Evolutionary conservation across 2,113 vertebrate species (phyloP), one percentile per base, ranked within the genome.

Genomic region (Anoura caudifer): DNA sequence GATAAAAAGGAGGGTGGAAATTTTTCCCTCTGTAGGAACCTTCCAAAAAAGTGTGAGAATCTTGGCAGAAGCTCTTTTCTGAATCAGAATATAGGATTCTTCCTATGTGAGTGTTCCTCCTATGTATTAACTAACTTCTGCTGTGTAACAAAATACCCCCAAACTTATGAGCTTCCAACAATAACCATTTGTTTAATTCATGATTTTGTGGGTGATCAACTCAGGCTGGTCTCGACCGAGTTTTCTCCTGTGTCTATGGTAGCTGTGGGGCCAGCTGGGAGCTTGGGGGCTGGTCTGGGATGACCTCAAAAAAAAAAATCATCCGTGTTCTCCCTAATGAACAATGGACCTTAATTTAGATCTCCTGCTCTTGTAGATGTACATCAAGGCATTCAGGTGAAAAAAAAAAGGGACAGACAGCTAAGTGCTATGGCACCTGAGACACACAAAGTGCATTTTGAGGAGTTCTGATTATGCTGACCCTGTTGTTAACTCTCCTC

Each of bases 21-120:
- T 73, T 96, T 31, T 63, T 63, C 77, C 5, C 17, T 76, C n/a
- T 20, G 9, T 80, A 54, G 41, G 28, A 7, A 76, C 73, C 92
- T 81, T 63, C 19, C 10, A 43, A n/a, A n/a, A n/a, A 93, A 73
- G 4, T 84, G 7, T 82, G 38, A 73, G 73, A 87, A 54, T 90
- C 31, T 65, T 94, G 76, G 82, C 80, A 87, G 67, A 45, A 43
- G 11, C 59, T n/a, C 15, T 96, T 93, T 97, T 80, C 45, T 81
- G 24, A 83, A 67, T 20, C 19, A 47, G 33, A 84, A 56, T 94
- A 63, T 87, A 36, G 15, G 10, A 61, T 59, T 94, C 16, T 70
- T 90, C 33, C 28, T 92, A 28, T 76, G 41, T 3, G 7, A 69
- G 54, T 43, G 41, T 90, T 79, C 84, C 61, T 94, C 28, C 31